Conservation (phyloP, 1,140 invertebrate genomes). For the Ladona fulva region DNA sequence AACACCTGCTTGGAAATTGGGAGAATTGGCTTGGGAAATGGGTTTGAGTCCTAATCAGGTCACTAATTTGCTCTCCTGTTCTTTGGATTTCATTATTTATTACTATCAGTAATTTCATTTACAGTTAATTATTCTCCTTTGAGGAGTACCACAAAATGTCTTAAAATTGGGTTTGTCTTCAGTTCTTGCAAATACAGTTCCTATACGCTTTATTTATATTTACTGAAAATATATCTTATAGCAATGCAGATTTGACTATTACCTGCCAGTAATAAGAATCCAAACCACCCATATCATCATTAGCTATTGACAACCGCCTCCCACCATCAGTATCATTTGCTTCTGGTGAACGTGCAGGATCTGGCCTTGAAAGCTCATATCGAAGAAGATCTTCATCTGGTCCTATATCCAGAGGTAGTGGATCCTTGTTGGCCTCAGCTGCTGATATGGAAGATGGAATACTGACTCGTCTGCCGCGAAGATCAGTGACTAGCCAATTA, state of each 20-base stretch:
- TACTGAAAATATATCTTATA: too few relatives aligned
- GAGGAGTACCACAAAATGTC: too few relatives aligned
- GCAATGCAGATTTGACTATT: not conserved
- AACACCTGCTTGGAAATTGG: too few relatives aligned
- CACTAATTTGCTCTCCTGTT: too few relatives aligned
- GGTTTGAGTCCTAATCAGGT: too few relatives aligned
- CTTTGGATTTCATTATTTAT: too few relatives aligned
- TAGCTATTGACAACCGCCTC: conserved; percentile 46
- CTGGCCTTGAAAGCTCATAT: not conserved
- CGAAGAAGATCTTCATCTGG: not conserved
- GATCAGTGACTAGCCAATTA: conserved; percentile 55
- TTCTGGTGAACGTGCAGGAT: not conserved
- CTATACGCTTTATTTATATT: too few relatives aligned
- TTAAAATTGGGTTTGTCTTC: too few relatives aligned
- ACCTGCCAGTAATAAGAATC: not conserved
- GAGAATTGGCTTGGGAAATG: too few relatives aligned
- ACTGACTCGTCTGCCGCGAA: conserved; percentile 25
- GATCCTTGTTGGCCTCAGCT: not conserved
- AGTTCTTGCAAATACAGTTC: too few relatives aligned
- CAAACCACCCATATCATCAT: conserved; percentile 11
- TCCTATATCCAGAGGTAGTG: not conserved
- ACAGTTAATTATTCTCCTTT: too few relatives aligned
- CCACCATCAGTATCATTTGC: conserved; percentile 35
- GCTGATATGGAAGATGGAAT: not conserved
- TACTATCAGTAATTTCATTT: too few relatives aligned